Evolutionary conservation across 2,888 invertebrate genomes (phyloP), one percentile per base, ranked within the genome.

Genomic region (Pterobdella sp.): DNA sequence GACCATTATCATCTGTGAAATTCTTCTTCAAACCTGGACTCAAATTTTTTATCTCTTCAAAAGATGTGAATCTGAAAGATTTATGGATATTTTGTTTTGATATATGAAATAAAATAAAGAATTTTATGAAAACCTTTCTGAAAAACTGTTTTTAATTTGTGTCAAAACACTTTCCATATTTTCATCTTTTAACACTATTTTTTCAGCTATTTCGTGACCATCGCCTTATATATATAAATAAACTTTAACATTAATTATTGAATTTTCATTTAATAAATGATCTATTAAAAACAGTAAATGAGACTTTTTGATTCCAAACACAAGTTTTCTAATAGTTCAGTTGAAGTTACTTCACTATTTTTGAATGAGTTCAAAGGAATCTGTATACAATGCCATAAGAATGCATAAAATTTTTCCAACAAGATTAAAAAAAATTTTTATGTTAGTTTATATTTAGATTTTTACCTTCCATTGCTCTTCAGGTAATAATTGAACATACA

Each of bases 391-490:
- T n/a, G n/a, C n/a, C n/a, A n/a, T n/a, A n/a, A n/a, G n/a, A n/a
- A n/a, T n/a, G n/a, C n/a, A n/a, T n/a, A n/a, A n/a, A n/a, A n/a
- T n/a, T n/a, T n/a, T n/a, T n/a, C n/a, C n/a, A n/a, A n/a, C n/a
- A n/a, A n/a, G n/a, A n/a, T n/a, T n/a, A n/a, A n/a, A n/a, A n/a
- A n/a, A n/a, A n/a, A n/a, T n/a, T n/a, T n/a, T n/a, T n/a, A n/a
- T n/a, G n/a, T n/a, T n/a, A n/a, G n/a, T n/a, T n/a, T n/a, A n/a
- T n/a, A n/a, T n/a, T n/a, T n/a, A n/a, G 18, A 22, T 26, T 34
- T 32, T 35, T 10, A 78, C 78, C 76, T 79, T 79, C 81, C 81
- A 81, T 18, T 80, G 76, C 1, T 79, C 78, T 69, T 77, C 73
- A 3, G 78, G 78, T 31, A 77, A 70, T 0, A 81, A 42, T 60